phyloP scores from a whole-genome alignment of 2,797 vertebrate species.

The Cirrhinus mrigala region DNA sequence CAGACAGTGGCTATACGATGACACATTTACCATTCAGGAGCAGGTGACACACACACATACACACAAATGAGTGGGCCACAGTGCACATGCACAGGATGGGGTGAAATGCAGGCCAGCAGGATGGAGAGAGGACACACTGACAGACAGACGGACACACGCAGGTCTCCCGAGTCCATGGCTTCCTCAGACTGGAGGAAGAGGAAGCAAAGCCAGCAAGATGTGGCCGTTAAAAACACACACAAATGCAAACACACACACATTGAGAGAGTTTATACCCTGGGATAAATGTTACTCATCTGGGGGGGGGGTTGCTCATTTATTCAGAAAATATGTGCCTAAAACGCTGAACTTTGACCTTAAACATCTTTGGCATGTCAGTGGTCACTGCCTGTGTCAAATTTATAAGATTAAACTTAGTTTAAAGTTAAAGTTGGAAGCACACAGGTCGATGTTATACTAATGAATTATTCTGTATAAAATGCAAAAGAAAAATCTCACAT shows the following conservation, averaged over 20 bases:
- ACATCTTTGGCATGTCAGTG: not conserved
- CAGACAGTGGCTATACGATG: constrained; percentile 58
- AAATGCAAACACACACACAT: constrained; percentile 34
- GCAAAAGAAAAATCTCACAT: not conserved
- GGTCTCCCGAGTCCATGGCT: constrained; percentile 57
- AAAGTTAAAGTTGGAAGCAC: not conserved
- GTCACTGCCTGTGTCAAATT: not conserved
- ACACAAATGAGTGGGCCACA: constrained; percentile 16
- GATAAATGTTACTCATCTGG: not conserved
- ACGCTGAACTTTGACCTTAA: not conserved
- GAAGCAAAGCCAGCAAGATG: constrained; percentile 62
- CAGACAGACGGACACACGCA: constrained; percentile 57
- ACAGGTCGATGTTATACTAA: not conserved
- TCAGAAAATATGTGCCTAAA: not conserved
- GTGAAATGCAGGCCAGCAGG: constrained; percentile 63
- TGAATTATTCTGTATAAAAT: not conserved
- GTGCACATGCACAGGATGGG: constrained; percentile 48
- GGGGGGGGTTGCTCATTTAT: not conserved
- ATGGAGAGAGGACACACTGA: constrained; percentile 63
- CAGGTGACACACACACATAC: constrained; percentile 52
- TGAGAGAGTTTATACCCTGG: not conserved
- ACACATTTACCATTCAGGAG: constrained; percentile 61
- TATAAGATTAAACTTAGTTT: not conserved
- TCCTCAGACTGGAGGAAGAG: constrained; percentile 70
- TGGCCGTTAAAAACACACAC: constrained; percentile 48